Percentiles rank a stretch among this genome's conserved stretches.
These are phyloP conservation scores for Leucoraja ocellata DNA, from an alignment of 2,797 vertebrate genomes.

Conservation along the genomic window DNA sequence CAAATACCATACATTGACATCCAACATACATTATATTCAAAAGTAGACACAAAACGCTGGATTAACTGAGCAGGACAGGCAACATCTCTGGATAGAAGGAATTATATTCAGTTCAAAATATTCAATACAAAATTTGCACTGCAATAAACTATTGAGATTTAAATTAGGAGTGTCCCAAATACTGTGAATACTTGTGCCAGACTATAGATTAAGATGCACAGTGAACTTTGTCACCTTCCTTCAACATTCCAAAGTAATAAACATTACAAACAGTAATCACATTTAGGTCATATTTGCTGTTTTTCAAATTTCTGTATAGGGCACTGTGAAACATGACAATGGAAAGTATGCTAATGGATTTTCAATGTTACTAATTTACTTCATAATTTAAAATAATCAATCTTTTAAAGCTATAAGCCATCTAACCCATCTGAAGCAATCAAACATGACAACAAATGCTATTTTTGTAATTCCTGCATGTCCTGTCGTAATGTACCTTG, in stretches of 20 bases:
- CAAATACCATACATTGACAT: neutral
- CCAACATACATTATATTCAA: neutral
- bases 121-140: neutral
- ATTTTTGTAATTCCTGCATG: neutral
- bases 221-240: neutral
- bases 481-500: neutral
- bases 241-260: neutral
- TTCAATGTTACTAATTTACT: neutral
- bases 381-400: constrained; percentile 9
- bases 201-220: neutral
- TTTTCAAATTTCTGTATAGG: neutral
- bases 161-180: neutral
- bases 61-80: too few relatives aligned
- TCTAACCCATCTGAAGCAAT: neutral
- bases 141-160: neutral
- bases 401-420: neutral
- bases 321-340: neutral
- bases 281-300: neutral
- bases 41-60: too few relatives aligned
- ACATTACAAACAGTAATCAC: neutral
- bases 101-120: neutral
- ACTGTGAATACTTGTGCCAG: neutral
- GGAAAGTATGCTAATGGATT: neutral
- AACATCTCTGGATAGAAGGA: too few relatives aligned
- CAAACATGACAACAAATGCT: neutral